phyloP scores from a whole-genome alignment of 2,113 vertebrate genomes.

The human region DNA sequence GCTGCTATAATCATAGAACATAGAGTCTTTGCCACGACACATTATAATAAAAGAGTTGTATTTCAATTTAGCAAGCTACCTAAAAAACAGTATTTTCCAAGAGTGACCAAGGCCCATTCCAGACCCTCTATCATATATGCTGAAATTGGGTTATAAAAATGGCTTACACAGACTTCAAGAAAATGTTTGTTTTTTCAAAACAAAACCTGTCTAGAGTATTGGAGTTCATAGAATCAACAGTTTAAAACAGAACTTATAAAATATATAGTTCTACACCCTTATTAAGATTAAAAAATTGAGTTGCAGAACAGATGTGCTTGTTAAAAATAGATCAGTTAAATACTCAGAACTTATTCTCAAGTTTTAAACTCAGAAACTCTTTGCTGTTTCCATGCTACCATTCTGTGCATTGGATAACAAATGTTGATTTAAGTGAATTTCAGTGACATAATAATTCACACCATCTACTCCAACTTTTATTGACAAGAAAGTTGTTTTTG shows the following conservation, averaged over 20 bases:
- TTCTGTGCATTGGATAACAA: background rate
- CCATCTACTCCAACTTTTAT: background rate
- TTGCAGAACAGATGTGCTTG: background rate
- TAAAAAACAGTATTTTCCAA: slow-evolving; percentile 4
- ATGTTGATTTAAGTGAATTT: background rate
- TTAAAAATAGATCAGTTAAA: background rate
- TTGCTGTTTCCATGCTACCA: background rate
- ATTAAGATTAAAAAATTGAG: background rate
- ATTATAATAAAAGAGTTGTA: background rate
- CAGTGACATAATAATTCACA: background rate
- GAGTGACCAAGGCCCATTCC: background rate
- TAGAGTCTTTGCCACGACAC: background rate
- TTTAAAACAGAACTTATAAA: background rate
- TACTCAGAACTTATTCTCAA: background rate
- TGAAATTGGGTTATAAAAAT: background rate
- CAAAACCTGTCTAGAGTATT: background rate
- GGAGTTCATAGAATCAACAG: background rate
- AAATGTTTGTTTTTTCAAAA: slow-evolving; percentile 12
- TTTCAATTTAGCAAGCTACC: background rate
- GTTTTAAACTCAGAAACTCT: background rate
- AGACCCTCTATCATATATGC: background rate
- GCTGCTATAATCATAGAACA: background rate
- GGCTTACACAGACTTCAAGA: background rate
- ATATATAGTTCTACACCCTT: background rate
- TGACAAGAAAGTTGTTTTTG: background rate